A percentile compares a stretch with the other conserved stretches of the same genome.
Conservation (phyloP, 2,113 vertebrate genomes). For the Protobothrops flavoviridis region DNA sequence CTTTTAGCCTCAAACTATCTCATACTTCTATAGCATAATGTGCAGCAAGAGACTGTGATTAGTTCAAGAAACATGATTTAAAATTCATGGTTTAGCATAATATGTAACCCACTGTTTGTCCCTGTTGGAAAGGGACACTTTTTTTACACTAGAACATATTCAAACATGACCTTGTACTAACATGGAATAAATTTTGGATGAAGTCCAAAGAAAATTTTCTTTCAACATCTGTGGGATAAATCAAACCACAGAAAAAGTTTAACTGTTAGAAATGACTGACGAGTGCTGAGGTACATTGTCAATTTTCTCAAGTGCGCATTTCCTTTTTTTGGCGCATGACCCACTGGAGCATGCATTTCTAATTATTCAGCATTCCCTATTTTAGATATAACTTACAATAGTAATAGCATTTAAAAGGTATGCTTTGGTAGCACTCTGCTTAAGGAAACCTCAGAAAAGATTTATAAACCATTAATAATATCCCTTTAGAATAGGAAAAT, state of each 20-base stretch:
- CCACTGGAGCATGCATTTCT: background rate
- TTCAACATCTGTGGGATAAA: background rate
- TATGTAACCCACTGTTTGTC: background rate
- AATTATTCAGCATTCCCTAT: slow-evolving; percentile 16
- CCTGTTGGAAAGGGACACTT: background rate
- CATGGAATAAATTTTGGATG: background rate
- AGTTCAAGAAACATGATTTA: background rate
- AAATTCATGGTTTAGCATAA: background rate
- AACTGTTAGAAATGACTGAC: slow-evolving; percentile 11
- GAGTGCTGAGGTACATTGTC: background rate
- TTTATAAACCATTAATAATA: slow-evolving; percentile 31
- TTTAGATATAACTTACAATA: slow-evolving; percentile 6
- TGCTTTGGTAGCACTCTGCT: slow-evolving; percentile 23
- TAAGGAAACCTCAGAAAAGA: slow-evolving; percentile 21
- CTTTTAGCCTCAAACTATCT: background rate
- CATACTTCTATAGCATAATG: background rate
- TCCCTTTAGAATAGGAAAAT: slow-evolving; percentile 33
- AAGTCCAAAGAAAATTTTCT: background rate
- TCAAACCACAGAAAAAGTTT: background rate
- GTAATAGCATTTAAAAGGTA: background rate
- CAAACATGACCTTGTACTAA: background rate
- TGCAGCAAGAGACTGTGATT: background rate
- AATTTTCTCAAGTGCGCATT: background rate
- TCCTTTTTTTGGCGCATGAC: background rate
- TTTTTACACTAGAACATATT: background rate